Evolutionary conservation across 2,113 vertebrate species (phyloP).

Genomic region (Saccopteryx bilineata): DNA sequence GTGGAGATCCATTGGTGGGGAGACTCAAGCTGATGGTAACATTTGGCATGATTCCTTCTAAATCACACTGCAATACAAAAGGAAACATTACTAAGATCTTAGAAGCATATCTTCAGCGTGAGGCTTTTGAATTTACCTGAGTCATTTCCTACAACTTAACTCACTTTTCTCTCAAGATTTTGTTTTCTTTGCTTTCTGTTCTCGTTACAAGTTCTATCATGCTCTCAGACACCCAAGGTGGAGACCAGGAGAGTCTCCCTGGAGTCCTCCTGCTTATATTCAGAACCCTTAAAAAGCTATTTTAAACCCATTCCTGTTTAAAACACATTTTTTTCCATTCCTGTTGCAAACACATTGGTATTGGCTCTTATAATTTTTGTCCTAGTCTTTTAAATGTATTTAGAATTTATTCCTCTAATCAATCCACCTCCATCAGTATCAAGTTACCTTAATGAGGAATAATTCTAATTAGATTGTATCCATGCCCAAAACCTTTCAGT

Average conservation of each 20-base stretch:
- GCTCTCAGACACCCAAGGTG: not conserved
- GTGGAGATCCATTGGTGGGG: conserved; percentile 94
- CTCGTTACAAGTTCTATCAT: not conserved
- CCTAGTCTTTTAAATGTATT: not conserved
- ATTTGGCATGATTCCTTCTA: conserved; percentile 94
- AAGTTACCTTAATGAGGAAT: not conserved
- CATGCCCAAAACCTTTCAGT: conserved; percentile 37
- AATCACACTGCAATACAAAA: conserved; percentile 91
- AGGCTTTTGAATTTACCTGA: conserved; percentile 47
- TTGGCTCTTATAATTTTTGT: not conserved
- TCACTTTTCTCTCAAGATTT: conserved; percentile 16
- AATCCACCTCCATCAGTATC: not conserved
- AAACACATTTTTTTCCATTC: not conserved
- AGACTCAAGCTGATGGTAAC: conserved; percentile 94
- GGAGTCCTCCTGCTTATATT: not conserved
- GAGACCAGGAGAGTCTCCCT: not conserved
- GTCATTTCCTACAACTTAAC: conserved; percentile 22
- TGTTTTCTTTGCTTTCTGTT: not conserved
- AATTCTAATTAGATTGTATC: conserved; percentile 17
- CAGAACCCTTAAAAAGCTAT: not conserved
- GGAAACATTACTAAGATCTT: not conserved
- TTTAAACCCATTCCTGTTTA: not conserved
- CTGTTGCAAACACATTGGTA: not conserved
- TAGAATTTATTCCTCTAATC: conserved; percentile 34
- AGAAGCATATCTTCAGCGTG: not conserved